Conservation (phyloP, 1,140 invertebrate genomes). For the Acromyrmex charruanus region DNA sequence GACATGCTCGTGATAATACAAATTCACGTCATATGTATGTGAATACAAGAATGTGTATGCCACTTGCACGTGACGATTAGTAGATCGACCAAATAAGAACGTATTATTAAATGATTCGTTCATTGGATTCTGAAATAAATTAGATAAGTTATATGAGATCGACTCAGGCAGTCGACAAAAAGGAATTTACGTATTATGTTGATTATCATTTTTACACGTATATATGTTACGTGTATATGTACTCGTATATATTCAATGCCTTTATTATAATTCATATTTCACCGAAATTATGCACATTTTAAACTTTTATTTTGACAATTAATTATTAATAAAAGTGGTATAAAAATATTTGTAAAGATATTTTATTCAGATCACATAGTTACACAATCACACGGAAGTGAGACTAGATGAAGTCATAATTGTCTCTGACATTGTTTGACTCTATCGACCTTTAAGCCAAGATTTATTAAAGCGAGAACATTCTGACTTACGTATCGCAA, state of each 20-base stretch:
- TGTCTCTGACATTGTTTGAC: conserved; percentile 11
- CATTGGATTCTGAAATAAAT: conserved; percentile 35
- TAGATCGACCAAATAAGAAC: conserved; percentile 67
- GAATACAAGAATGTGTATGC: not conserved
- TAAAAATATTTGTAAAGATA: not conserved
- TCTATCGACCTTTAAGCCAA: conserved; percentile 11
- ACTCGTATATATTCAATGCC: no score
- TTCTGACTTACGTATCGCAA: not conserved
- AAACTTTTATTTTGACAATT: not conserved
- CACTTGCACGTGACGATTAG: conserved; percentile 14
- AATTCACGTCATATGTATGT: not conserved
- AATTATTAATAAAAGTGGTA: not conserved
- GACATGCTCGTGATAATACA: not conserved
- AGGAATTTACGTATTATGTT: not conserved
- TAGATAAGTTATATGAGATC: not conserved
- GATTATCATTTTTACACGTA: not conserved
- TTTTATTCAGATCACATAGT: not conserved
- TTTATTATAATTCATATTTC: not conserved
- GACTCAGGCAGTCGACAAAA: not conserved
- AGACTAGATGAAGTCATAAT: not conserved
- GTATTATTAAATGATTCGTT: conserved; percentile 56
- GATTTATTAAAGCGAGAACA: not conserved
- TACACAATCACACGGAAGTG: not conserved
- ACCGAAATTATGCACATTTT: not conserved
- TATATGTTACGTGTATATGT: no score